These are phyloP conservation scores for Arothron firmamentum DNA, from an alignment of 2,113 vertebrate species.

Conservation along the genomic window DNA sequence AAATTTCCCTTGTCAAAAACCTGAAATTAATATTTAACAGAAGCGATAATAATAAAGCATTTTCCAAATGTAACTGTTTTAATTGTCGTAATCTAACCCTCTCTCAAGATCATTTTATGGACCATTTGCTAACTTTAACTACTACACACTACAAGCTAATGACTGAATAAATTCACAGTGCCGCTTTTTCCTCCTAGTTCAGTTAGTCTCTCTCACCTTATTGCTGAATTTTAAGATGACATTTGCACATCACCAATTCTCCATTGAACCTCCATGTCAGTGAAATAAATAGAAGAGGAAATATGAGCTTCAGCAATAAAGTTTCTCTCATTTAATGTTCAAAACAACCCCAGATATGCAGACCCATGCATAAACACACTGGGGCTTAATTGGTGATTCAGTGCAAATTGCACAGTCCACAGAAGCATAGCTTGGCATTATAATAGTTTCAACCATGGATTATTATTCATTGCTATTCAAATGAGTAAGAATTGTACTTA, in stretches of 20 bases:
- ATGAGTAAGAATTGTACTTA: constrained; percentile 29
- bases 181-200: not conserved
- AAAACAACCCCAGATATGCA: not conserved
- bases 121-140: not conserved
- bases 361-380: constrained; percentile 16
- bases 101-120: too few relatives aligned
- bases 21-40: not conserved
- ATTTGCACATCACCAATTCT: constrained; percentile 11
- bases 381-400: constrained; percentile 26
- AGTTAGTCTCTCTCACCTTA: not conserved
- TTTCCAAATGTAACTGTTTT: too few relatives aligned
- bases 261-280: not conserved
- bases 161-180: not conserved
- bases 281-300: not conserved
- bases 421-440: constrained; percentile 19
- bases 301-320: constrained; percentile 4
- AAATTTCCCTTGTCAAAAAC: not conserved
- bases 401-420: constrained; percentile 39
- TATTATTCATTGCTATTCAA: constrained; percentile 40
- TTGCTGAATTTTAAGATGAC: constrained; percentile 8
- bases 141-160: not conserved
- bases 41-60: too few relatives aligned
- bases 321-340: constrained; percentile 22
- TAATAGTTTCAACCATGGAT: constrained; percentile 20
- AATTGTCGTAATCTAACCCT: too few relatives aligned